Evolutionary conservation across 2,113 vertebrate species (phyloP).

Genomic region (Cephalopterus ornatus): DNA sequence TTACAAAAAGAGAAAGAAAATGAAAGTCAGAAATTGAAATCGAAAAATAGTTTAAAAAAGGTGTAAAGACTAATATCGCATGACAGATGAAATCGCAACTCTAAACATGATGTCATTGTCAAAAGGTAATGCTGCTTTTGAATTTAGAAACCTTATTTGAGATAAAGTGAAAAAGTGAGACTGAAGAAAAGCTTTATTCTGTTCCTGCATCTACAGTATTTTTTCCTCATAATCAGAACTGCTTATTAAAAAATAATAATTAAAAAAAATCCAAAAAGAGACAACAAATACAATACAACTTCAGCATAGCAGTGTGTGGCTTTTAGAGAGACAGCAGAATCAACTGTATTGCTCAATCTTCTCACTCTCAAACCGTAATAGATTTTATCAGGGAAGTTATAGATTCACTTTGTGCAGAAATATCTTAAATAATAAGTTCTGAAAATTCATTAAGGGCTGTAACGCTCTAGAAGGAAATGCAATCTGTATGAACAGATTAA

Average conservation of each 20-base stretch:
- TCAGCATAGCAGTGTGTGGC: not conserved
- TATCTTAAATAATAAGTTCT: not conserved
- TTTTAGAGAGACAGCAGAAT: not conserved
- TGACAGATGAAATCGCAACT: not conserved
- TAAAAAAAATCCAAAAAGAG: not conserved
- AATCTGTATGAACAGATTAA: not conserved
- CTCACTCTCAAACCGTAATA: not conserved
- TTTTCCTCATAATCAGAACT: not conserved
- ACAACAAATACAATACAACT: not conserved
- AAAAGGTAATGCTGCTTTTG: not conserved
- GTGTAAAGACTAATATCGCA: not conserved
- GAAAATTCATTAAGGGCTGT: not conserved
- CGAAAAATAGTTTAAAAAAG: not conserved
- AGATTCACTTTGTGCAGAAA: not conserved
- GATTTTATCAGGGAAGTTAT: not conserved
- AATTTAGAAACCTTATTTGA: not conserved
- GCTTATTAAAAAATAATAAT: fast-evolving
- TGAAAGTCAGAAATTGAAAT: not conserved
- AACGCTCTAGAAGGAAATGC: not conserved
- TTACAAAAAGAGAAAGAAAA: not conserved
- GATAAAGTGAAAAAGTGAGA: fast-evolving
- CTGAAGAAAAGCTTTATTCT: not conserved
- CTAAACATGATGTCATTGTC: not conserved
- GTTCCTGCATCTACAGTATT: not conserved
- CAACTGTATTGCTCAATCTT: not conserved